Base-by-base conservation (phyloP, 2,888 invertebrate species). In the Chouioia cunea region DNA sequence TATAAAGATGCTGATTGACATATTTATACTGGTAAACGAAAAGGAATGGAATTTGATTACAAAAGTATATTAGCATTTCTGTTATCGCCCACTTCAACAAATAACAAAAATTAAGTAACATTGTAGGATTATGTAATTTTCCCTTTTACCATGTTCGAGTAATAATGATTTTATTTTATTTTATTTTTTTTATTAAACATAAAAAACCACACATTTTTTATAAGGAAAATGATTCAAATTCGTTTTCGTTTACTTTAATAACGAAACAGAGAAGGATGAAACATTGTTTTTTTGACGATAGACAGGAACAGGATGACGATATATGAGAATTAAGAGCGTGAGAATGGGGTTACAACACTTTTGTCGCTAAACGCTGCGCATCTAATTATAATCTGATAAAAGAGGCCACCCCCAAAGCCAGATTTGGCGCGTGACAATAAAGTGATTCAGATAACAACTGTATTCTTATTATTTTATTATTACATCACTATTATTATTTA, bases 361-460 rank as follows among this genome's bases (percentile, higher is more conserved):
- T 73, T 69, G 54, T 70, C 59, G 43, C 16, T 18, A 50, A 56
- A 67, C 16, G 60, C 56, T 56, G 16, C 83, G 83, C 84, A 84
- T 83, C 79, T 80, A 36, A 82, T 79, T 83, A 83, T 82, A 81
- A 79, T 79, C 81, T 79, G 80, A 82, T 83, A 81, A 83, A 83
- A 83, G 80, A 83, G 84, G 83, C 81, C 78, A 82, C 83, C 79
- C 84, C 80, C 77, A 81, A 84, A 82, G 83, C 83, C 83, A 84
- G 81, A 80, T 76, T 81, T 84, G 84, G 84, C 83, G 82, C 82
- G 83, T 84, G 84, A 84, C 84, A 84, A 84, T 84, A 84, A 84
- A 84, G 82, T 84, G 83, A 84, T 84, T 83, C 84, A 82, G 62
- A 73, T 71, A 73, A 56, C 36, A 58, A 71, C 15, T 54, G 16